phyloP scores from a whole-genome alignment of 2,888 invertebrate genomes.

The Protodeltote pygarga region DNA sequence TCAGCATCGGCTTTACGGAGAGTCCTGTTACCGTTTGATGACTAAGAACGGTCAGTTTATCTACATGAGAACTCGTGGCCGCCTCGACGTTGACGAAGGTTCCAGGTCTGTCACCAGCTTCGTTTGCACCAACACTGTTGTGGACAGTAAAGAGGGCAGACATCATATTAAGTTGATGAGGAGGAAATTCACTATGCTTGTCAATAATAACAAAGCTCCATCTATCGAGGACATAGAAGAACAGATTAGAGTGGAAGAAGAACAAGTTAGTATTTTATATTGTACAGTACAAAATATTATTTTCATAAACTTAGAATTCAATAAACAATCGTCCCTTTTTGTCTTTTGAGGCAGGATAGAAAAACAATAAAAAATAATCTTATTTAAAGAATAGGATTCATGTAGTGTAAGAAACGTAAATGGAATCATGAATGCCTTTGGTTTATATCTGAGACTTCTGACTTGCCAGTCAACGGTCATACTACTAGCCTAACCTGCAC shows the following conservation, averaged over 20 bases:
- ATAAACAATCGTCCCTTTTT: background rate
- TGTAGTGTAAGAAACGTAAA: no score
- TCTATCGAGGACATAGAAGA: slow-evolving; percentile 50
- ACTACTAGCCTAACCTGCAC: no score
- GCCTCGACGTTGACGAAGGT: slow-evolving; percentile 91
- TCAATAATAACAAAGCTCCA: slow-evolving; percentile 56
- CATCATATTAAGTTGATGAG: slow-evolving; percentile 91
- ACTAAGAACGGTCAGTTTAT: slow-evolving; percentile 93
- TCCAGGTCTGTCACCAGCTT: slow-evolving; percentile 92
- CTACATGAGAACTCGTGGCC: slow-evolving; percentile 93
- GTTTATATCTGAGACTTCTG: no score
- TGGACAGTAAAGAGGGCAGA: slow-evolving; percentile 90
- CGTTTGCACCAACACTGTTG: slow-evolving; percentile 93
- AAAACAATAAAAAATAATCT: no score
- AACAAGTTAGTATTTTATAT: slow-evolving; percentile 14
- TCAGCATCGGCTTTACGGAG: slow-evolving; percentile 91
- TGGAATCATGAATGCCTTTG: no score
- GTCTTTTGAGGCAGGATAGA: no score
- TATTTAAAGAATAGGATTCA: no score
- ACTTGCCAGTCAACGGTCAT: no score
- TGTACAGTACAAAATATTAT: background rate
- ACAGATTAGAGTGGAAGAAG: slow-evolving; percentile 1
- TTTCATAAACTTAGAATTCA: background rate
- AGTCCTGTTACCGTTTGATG: slow-evolving; percentile 93
- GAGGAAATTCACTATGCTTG: slow-evolving; percentile 88